Evolutionary conservation across 2,113 vertebrate species (phyloP).

Genomic region (Psammodynastes pulverulentus): DNA sequence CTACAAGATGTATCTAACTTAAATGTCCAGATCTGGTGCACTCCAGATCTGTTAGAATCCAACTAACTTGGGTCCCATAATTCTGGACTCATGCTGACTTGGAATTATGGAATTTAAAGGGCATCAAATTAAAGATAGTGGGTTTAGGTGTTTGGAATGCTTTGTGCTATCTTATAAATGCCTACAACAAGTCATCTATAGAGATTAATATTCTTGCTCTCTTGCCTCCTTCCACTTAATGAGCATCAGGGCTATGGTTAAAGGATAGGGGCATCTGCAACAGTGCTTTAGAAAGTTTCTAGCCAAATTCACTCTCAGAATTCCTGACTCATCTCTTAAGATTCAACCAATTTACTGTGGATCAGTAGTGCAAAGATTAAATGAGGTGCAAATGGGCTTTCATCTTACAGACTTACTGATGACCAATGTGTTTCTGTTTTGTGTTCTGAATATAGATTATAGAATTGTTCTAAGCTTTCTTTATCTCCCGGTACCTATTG

Average conservation of each 20-base stretch:
- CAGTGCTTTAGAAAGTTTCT: too few species aligned
- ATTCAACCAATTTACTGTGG: neutral
- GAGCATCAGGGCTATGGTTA: neutral
- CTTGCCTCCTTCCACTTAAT: neutral
- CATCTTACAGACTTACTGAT: constrained; percentile 11
- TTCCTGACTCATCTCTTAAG: neutral
- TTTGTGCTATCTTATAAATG: neutral
- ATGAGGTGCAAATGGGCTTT: neutral
- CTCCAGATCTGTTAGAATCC: neutral
- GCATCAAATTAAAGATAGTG: neutral
- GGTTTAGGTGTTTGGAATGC: neutral
- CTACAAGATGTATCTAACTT: neutral
- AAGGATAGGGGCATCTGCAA: neutral
- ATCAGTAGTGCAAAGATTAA: neutral
- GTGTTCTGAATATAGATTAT: constrained; percentile 5
- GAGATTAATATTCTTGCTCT: neutral
- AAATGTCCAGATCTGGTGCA: neutral
- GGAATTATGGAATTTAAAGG: neutral
- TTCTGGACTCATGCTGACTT: neutral
- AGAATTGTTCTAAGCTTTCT: constrained; percentile 17
- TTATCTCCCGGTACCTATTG: neutral
- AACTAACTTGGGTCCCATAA: neutral
- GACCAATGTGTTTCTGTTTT: neutral
- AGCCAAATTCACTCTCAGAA: neutral
- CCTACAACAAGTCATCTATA: neutral